phyloP scores from a whole-genome alignment of 2,113 vertebrate species.

The Pristiophorus japonicus region DNA sequence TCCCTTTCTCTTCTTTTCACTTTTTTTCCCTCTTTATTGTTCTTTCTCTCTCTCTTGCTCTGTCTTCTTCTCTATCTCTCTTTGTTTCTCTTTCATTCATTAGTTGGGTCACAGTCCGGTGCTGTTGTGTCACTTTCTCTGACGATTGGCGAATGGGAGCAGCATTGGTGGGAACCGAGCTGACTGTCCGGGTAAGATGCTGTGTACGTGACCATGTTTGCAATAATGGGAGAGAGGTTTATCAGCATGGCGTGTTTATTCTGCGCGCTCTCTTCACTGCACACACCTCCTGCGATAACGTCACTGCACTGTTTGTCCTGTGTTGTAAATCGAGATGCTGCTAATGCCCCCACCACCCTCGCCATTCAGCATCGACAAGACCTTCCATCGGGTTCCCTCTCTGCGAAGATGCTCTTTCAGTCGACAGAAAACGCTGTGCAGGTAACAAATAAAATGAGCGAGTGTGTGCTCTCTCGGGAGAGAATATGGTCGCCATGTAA shows the following conservation, averaged over 20 bases:
- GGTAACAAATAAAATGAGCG: not conserved
- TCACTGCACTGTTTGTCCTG: conserved; percentile 9
- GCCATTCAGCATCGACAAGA: not conserved
- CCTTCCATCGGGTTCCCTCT: not conserved
- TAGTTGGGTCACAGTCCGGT: not conserved
- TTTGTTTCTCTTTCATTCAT: not conserved
- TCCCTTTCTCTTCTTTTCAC: not conserved
- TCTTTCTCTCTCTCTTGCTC: not conserved
- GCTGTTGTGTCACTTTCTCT: not conserved
- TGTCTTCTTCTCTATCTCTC: not conserved
- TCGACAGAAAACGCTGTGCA: not conserved
- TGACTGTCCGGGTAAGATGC: not conserved
- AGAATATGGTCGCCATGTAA: not conserved
- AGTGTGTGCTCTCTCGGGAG: too few relatives aligned
- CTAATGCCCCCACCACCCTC: not conserved
- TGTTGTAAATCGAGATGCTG: not conserved
- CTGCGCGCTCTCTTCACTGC: not conserved
- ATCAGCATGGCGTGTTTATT: not conserved
- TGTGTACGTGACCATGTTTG: not conserved
- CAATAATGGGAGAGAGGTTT: not conserved
- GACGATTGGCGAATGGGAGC: not conserved
- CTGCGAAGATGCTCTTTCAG: not conserved
- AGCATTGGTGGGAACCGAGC: not conserved
- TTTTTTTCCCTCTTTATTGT: not conserved
- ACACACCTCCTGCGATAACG: not conserved